Percentiles rank a stretch among this genome's conserved stretches.
Evolutionary conservation across 2,888 invertebrate species (phyloP).

Genomic region (Drosophila monieri): DNA sequence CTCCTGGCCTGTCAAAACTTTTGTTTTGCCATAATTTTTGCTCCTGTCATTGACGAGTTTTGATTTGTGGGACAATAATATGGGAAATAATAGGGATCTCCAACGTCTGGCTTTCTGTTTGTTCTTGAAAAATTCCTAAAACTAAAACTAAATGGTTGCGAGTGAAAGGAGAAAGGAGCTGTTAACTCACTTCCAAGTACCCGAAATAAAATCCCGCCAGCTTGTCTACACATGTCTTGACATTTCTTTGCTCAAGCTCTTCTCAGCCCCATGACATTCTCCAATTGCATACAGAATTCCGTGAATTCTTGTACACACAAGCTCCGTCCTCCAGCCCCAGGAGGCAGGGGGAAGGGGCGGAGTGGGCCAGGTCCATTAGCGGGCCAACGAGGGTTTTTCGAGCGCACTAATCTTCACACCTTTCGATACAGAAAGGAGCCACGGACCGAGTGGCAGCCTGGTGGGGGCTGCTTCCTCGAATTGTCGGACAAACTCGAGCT

Average conservation of each 20-base stretch:
- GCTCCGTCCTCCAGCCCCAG: slow-evolving; percentile 14
- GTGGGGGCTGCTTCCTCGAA: slow-evolving; percentile 65
- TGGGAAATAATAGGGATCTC: slow-evolving; percentile 3
- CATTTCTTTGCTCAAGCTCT: slow-evolving; percentile 39
- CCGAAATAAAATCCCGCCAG: slow-evolving; percentile 28
- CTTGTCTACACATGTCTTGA: slow-evolving; percentile 42
- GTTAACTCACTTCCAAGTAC: background rate
- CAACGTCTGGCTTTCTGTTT: background rate
- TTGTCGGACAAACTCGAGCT: slow-evolving; percentile 74
- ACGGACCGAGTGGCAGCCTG: slow-evolving; percentile 11
- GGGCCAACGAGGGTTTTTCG: slow-evolving; percentile 55
- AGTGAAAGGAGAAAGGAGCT: slow-evolving; percentile 33
- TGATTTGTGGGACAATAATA: slow-evolving; percentile 56
- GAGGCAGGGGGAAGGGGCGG: background rate
- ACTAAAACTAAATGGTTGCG: slow-evolving; percentile 2
- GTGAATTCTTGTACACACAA: slow-evolving; percentile 56
- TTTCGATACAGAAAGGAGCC: slow-evolving; percentile 50
- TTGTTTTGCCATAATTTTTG: slow-evolving; percentile 75
- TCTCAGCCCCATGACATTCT: slow-evolving; percentile 18
- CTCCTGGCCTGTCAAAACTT: slow-evolving; percentile 34
- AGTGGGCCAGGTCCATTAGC: slow-evolving; percentile 45
- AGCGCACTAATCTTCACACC: slow-evolving; percentile 80
- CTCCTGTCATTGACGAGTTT: slow-evolving; percentile 68
- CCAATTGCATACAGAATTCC: slow-evolving; percentile 47
- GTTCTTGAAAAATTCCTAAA: background rate